Percentiles rank a stretch among this genome's conserved stretches.
phyloP scores from a whole-genome alignment of 2,888 invertebrate species.

The Pardosa pseudoannulata region DNA sequence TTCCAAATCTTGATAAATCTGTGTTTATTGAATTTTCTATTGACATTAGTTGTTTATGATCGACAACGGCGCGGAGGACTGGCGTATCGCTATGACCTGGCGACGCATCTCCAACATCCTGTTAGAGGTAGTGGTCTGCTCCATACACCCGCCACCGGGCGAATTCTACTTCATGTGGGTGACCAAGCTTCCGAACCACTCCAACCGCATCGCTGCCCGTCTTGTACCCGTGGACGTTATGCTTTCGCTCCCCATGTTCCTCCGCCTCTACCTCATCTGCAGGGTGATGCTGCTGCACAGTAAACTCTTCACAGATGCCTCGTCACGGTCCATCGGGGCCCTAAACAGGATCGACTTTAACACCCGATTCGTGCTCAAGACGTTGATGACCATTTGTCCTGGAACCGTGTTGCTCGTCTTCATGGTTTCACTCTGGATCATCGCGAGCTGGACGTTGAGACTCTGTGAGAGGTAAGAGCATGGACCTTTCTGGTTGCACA shows the following conservation, averaged over 20 bases:
- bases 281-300: slow-evolving; percentile 99
- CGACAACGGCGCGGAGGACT: slow-evolving; percentile 99
- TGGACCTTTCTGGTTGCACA: too few species aligned
- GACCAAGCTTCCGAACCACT: slow-evolving; percentile 92
- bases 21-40: too few species aligned
- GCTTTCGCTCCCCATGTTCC: slow-evolving; percentile 99
- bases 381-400: slow-evolving; percentile 99
- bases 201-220: slow-evolving; percentile 69
- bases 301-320: slow-evolving; percentile 99
- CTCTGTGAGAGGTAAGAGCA: slow-evolving; percentile 99
- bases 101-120: slow-evolving; percentile 95
- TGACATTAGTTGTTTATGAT: slow-evolving; percentile 99
- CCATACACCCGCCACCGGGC: slow-evolving; percentile 98
- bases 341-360: slow-evolving; percentile 98
- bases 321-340: slow-evolving; percentile 97
- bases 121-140: slow-evolving; percentile 95
- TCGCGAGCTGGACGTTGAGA: slow-evolving; percentile 98
- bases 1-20: too few species aligned
- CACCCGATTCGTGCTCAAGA: slow-evolving; percentile 96
- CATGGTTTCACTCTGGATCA: slow-evolving; percentile 99
- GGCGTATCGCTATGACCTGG: slow-evolving; percentile 99
- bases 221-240: slow-evolving; percentile 96
- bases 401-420: slow-evolving; percentile 98
- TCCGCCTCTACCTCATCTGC: slow-evolving; percentile 98
- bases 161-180: slow-evolving; percentile 97